phyloP scores from a whole-genome alignment of 64 coral and sea anemone species.

The Stichodactyla mertensii region DNA sequence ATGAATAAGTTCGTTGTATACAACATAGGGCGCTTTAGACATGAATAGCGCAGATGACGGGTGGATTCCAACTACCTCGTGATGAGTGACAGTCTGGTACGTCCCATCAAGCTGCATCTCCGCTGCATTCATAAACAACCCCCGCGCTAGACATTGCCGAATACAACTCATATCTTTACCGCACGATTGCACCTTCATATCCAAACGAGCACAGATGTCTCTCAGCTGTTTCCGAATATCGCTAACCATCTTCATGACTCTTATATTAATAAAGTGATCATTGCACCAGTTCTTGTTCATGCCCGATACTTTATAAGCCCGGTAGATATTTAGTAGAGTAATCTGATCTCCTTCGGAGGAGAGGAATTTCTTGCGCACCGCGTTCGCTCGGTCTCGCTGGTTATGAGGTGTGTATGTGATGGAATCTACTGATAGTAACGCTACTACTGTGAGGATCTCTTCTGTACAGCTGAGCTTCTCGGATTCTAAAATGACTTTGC shows the following conservation, averaged over 20 bases:
- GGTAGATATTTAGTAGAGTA: conserved; percentile 88
- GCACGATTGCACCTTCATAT: conserved; percentile 65
- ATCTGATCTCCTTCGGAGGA: conserved; percentile 96
- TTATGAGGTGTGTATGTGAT: conserved; percentile 88
- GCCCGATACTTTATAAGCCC: conserved; percentile 67
- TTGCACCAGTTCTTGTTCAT: conserved; percentile 87
- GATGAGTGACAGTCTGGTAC: conserved; percentile 69
- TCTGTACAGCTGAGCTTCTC: conserved; percentile 75
- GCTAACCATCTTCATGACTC: conserved; percentile 73
- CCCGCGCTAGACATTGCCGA: conserved; percentile 60
- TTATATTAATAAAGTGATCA: conserved; percentile 84
- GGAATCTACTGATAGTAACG: conserved; percentile 78
- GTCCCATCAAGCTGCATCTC: conserved; percentile 81
- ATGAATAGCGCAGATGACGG: conserved; percentile 78
- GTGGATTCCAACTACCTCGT: conserved; percentile 61
- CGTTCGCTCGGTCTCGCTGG: conserved; percentile 69
- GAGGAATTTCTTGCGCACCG: conserved; percentile 77
- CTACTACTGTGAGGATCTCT: conserved; percentile 86
- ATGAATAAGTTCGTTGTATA: conserved; percentile 89
- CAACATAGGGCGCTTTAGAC: conserved; percentile 77
- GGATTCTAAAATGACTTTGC: conserved; percentile 72
- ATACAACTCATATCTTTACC: conserved; percentile 75
- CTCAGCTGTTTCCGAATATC: conserved; percentile 90
- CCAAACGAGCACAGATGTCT: conserved; percentile 76
- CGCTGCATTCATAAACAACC: conserved; percentile 90